A percentile compares a stretch with the other conserved stretches of the same genome.
Conservation (phyloP, 2,888 invertebrate genomes). For the Cheilosia urbana region DNA sequence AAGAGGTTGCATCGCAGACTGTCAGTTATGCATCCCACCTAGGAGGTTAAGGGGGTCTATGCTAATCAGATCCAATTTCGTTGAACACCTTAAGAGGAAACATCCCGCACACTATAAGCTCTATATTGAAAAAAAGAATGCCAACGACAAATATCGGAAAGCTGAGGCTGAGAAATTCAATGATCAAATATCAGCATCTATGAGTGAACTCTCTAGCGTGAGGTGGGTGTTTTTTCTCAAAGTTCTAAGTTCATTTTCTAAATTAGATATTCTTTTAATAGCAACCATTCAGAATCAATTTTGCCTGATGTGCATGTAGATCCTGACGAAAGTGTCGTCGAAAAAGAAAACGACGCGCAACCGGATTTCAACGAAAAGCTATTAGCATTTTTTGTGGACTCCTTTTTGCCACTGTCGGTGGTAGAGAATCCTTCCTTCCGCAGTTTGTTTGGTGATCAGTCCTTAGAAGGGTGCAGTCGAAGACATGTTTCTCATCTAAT, state of each 20-base stretch:
- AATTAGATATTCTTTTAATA: too few species aligned
- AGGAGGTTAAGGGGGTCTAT: slow-evolving; percentile 50
- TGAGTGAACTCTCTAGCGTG: not conserved
- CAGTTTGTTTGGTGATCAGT: not conserved
- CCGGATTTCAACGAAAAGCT: not conserved
- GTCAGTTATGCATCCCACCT: slow-evolving; percentile 35
- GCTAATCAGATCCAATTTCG: slow-evolving; percentile 60
- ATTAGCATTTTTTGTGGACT: not conserved
- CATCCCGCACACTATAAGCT: slow-evolving; percentile 44
- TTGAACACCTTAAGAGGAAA: slow-evolving; percentile 48
- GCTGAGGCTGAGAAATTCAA: not conserved
- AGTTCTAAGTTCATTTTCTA: not conserved
- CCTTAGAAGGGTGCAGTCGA: not conserved
- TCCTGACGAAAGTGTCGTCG: not conserved
- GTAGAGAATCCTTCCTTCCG: not conserved
- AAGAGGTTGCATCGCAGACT: slow-evolving; percentile 42
- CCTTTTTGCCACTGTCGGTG: not conserved
- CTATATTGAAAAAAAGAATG: slow-evolving; percentile 29
- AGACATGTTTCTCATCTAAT: not conserved
- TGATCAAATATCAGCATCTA: not conserved
- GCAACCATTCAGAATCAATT: not conserved
- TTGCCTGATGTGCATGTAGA: not conserved
- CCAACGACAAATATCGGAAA: slow-evolving; percentile 18
- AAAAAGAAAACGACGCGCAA: not conserved
- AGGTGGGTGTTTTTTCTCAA: not conserved